phyloP scores from a whole-genome alignment of 2,888 invertebrate species.

The Neoitamus cyanurus region DNA sequence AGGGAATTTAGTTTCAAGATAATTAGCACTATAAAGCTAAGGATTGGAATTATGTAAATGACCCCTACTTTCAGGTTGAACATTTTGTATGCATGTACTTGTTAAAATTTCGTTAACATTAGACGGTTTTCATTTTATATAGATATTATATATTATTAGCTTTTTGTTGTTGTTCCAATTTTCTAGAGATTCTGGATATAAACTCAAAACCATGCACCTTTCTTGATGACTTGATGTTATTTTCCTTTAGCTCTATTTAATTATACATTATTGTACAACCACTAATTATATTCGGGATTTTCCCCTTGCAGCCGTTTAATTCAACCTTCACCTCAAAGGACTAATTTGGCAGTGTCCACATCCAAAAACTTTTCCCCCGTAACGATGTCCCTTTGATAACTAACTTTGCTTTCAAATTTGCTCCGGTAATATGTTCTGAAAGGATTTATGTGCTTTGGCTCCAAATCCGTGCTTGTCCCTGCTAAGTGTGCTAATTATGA shows the following conservation, averaged over 20 bases:
- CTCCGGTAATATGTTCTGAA: not conserved
- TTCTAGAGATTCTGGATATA: too few relatives aligned
- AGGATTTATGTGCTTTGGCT: not conserved
- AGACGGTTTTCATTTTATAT: too few relatives aligned
- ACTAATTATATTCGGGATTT: not conserved
- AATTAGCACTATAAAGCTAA: not conserved
- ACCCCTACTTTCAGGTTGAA: not conserved
- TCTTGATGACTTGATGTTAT: too few relatives aligned
- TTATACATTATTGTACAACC: too few relatives aligned
- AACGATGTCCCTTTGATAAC: not conserved
- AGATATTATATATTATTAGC: too few relatives aligned
- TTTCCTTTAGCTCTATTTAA: not conserved
- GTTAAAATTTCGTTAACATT: too few relatives aligned
- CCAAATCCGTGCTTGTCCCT: not conserved
- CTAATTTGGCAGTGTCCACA: not conserved
- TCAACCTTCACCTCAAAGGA: not conserved
- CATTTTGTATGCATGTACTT: too few relatives aligned
- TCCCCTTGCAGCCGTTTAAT: not conserved
- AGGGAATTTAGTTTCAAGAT: not conserved
- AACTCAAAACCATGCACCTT: too few relatives aligned
- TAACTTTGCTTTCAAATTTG: not conserved
- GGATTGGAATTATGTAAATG: not conserved
- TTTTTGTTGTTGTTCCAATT: too few relatives aligned
- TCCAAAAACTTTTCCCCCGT: not conserved
- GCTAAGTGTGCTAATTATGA: not conserved